phyloP scores from a whole-genome alignment of 2,888 invertebrate species.

The Drosophila siamana region DNA sequence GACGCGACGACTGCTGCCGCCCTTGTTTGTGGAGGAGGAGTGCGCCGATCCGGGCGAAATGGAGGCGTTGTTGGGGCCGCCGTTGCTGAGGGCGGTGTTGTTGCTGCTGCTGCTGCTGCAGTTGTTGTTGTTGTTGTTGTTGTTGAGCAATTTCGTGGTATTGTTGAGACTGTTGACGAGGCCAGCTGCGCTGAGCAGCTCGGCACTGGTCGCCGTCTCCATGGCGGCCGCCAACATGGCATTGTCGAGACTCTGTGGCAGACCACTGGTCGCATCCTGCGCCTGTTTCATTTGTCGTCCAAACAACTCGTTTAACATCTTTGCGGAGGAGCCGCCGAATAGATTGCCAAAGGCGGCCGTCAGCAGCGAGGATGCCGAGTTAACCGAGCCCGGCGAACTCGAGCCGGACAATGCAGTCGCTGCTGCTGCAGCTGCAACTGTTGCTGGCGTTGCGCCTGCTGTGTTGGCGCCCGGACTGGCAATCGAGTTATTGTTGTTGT shows the following conservation, averaged over 20 bases:
- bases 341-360: conserved; percentile 86
- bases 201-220: conserved; percentile 85
- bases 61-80: conserved; percentile 50
- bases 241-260: conserved; percentile 86
- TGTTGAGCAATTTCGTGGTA: conserved; percentile 79
- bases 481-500: conserved; percentile 37
- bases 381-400: conserved; percentile 60
- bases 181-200: conserved; percentile 85
- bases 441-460: conserved; percentile 22
- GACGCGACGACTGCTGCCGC: conserved; percentile 69
- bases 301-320: conserved; percentile 96
- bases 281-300: conserved; percentile 92
- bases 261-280: conserved; percentile 87
- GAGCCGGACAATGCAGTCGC: conserved; percentile 61
- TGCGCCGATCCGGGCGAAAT: conserved; percentile 66
- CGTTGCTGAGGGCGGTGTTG: conserved; percentile 62
- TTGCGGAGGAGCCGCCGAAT: conserved; percentile 92
- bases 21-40: conserved; percentile 44
- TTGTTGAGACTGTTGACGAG: conserved; percentile 74
- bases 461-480: conserved; percentile 30
- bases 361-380: conserved; percentile 76
- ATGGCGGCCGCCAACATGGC: conserved; percentile 85
- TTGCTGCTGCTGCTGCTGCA: conserved; percentile 66
- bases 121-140: conserved; percentile 72
- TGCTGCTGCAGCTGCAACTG: conserved; percentile 33